Conservation (phyloP, 2,888 invertebrate genomes). For the Thera obeliscata region DNA sequence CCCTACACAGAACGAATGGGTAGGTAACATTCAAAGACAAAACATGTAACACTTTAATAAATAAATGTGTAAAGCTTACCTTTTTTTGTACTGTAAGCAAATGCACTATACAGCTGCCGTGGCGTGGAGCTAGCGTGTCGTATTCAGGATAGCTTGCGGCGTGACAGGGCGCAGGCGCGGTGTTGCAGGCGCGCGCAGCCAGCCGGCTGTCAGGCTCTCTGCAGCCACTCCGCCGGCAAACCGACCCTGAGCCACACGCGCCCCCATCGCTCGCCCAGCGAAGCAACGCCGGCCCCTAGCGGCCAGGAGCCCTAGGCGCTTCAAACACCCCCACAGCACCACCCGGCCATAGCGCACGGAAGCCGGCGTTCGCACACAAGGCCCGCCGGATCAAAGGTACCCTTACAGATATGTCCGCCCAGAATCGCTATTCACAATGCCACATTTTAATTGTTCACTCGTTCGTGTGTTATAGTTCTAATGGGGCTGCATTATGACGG, state of each 20-base stretch:
- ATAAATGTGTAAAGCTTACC: conserved; percentile 46
- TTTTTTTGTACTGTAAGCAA: conserved; percentile 44
- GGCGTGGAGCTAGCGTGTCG: conserved; percentile 37
- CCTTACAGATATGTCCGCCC: conserved; percentile 61
- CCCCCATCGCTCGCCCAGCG: conserved; percentile 72
- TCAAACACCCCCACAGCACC: conserved; percentile 65
- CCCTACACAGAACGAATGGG: conserved; percentile 11
- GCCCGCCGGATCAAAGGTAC: conserved; percentile 77
- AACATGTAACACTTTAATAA: conserved; percentile 38
- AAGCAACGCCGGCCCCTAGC: conserved; percentile 81
- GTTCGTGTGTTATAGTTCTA: conserved; percentile 34
- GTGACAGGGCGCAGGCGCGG: conserved; percentile 70
- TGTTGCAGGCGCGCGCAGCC: conserved; percentile 64
- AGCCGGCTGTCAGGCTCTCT: conserved; percentile 60
- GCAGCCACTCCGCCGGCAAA: conserved; percentile 78
- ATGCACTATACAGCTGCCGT: conserved; percentile 35
- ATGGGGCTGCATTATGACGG: conserved; percentile 64
- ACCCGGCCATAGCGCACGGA: conserved; percentile 64
- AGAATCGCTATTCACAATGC: conserved; percentile 57
- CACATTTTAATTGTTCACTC: conserved; percentile 54
- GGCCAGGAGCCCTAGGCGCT: conserved; percentile 80
- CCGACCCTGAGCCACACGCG: conserved; percentile 76
- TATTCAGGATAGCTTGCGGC: conserved; percentile 34
- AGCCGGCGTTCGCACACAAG: conserved; percentile 77
- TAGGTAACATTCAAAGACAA: conserved; percentile 14